Percentiles rank a stretch among this genome's conserved stretches.
These are phyloP conservation scores for Exephanes ischioxanthus DNA, from an alignment of 2,888 invertebrate species.

Conservation along the genomic window DNA sequence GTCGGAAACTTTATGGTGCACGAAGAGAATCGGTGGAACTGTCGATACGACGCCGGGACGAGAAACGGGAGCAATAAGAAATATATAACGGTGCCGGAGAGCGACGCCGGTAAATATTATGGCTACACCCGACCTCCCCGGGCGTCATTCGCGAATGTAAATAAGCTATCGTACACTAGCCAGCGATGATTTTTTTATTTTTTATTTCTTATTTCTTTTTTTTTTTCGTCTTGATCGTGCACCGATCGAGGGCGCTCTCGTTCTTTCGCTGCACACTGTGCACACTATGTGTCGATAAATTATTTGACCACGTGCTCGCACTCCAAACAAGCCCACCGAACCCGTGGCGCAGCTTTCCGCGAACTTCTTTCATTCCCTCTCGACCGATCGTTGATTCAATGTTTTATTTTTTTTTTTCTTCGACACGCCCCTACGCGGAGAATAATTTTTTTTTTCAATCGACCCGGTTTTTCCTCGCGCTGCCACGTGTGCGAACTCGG, in stretches of 20 bases:
- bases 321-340: slow-evolving; percentile 27
- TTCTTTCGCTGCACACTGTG: slow-evolving; percentile 4
- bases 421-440: too few species aligned
- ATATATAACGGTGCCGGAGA: slow-evolving; percentile 35
- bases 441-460: neutral
- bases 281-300: neutral
- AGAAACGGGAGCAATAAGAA: slow-evolving; percentile 28
- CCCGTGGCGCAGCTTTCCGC: slow-evolving; percentile 12
- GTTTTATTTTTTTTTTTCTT: slow-evolving; percentile 21
- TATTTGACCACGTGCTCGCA: slow-evolving; percentile 54
- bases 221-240: slow-evolving; percentile 32
- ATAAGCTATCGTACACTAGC: slow-evolving; percentile 52
- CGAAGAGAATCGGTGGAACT: slow-evolving; percentile 2
- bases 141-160: slow-evolving; percentile 65
- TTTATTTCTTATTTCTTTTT: neutral
- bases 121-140: slow-evolving; percentile 58
- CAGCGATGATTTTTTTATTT: slow-evolving; percentile 40
- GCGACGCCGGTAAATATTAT: slow-evolving; percentile 66
- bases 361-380: slow-evolving; percentile 40
- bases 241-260: slow-evolving; percentile 12
- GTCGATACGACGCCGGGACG: neutral
- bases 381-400: slow-evolving; percentile 16
- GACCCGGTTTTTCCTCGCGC: neutral
- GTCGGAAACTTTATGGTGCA: neutral
- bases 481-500: neutral